phyloP scores from a whole-genome alignment of 2,113 vertebrate species.

The Acanthochromis polyacanthus region DNA sequence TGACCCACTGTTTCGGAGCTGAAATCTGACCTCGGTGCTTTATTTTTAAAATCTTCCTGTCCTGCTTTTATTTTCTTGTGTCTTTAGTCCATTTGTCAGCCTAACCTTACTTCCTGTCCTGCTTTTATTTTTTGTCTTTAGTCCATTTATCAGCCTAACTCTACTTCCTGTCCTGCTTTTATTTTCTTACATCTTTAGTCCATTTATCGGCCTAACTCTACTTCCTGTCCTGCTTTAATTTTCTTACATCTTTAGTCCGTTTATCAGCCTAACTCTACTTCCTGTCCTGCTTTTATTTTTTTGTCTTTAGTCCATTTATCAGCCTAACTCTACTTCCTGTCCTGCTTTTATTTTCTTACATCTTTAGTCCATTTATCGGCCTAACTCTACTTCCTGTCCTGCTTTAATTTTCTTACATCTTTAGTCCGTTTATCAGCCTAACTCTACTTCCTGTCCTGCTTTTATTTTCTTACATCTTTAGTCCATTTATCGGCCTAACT shows the following conservation, averaged over 20 bases:
- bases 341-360: not conserved
- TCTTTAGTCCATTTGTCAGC: conserved; percentile 27
- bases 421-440: conserved; percentile 25
- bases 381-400: conserved; percentile 38
- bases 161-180: conserved; percentile 8
- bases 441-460: conserved; percentile 24
- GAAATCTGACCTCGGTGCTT: not conserved
- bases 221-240: too few species aligned
- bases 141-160: conserved; percentile 30
- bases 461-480: too few species aligned
- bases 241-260: too few species aligned
- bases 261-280: too few species aligned
- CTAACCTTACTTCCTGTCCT: conserved; percentile 21
- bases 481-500: too few species aligned
- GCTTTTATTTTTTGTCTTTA: conserved; percentile 3
- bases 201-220: too few species aligned
- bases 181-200: too few species aligned
- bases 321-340: too few species aligned
- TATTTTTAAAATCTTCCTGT: too few species aligned
- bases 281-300: too few species aligned
- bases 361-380: conserved; percentile 21
- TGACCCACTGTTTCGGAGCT: not conserved
- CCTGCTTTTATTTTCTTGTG: not conserved
- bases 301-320: too few species aligned
- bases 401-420: not conserved